Percentiles rank a stretch among this genome's conserved stretches.
Conservation (phyloP, 2,888 invertebrate genomes). For the Candidula unifasciata region DNA sequence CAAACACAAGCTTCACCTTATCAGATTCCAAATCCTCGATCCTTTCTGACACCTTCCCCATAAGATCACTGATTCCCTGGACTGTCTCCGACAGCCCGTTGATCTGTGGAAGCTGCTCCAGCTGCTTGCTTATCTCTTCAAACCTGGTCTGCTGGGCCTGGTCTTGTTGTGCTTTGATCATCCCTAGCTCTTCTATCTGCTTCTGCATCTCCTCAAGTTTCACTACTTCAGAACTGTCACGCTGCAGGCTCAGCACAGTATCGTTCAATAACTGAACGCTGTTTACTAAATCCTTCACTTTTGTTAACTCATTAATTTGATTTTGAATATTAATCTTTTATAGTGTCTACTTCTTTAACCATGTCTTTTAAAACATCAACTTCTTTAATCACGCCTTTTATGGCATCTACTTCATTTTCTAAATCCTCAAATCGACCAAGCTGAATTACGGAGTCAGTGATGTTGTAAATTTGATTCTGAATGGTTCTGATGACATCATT, state of each 20-base stretch:
- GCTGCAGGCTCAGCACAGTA: neutral
- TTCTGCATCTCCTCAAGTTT: constrained; percentile 18
- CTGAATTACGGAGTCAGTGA: neutral
- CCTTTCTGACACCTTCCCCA: neutral
- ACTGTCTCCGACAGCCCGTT: neutral
- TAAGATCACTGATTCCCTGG: neutral
- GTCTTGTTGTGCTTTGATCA: constrained; percentile 3
- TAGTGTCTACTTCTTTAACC: neutral
- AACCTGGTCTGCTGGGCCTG: constrained; percentile 1
- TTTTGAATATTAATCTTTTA: neutral
- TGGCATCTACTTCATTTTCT: neutral
- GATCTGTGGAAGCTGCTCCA: neutral
- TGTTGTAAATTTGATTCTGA: constrained; percentile 5
- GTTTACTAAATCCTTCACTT: neutral
- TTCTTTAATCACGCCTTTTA: neutral
- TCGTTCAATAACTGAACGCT: neutral
- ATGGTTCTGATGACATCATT: neutral
- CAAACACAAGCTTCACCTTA: neutral
- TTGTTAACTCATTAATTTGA: neutral
- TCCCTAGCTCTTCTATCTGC: neutral
- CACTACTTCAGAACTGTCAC: neutral
- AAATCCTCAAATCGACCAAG: neutral
- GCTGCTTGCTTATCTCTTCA: neutral
- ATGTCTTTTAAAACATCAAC: neutral
- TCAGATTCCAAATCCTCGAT: neutral